Percentiles rank a stretch among this genome's conserved stretches.
Conservation (phyloP, 2,888 invertebrate species). For the Drosophila monieri region DNA sequence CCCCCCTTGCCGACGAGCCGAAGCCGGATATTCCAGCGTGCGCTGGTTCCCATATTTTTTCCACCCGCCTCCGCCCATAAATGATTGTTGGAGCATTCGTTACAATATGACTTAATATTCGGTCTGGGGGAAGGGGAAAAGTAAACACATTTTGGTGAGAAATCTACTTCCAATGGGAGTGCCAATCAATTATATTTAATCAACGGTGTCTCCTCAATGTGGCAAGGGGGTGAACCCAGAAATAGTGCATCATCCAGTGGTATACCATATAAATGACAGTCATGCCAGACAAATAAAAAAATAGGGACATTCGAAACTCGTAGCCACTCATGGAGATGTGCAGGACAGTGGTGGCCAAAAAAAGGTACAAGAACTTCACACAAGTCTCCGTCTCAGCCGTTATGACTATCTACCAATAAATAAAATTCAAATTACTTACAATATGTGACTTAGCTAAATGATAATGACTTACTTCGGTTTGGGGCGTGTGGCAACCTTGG, state of each 20-base stretch:
- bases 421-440: neutral
- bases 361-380: slow-evolving; percentile 14
- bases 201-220: neutral
- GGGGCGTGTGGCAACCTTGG: slow-evolving; percentile 30
- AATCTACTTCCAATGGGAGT: neutral
- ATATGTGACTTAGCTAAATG: neutral
- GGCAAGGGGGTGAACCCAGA: slow-evolving; percentile 37
- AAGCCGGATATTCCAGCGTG: too few relatives aligned
- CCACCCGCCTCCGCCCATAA: too few relatives aligned
- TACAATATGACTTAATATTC: slow-evolving; percentile 41
- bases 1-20: too few relatives aligned
- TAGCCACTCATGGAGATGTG: slow-evolving; percentile 54
- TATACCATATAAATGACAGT: slow-evolving; percentile 2
- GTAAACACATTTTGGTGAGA: slow-evolving; percentile 7
- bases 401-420: slow-evolving; percentile 27
- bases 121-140: neutral
- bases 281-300: slow-evolving; percentile 32
- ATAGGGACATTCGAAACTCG: slow-evolving; percentile 57
- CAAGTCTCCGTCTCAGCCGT: slow-evolving; percentile 20
- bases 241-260: slow-evolving; percentile 16
- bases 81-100: too few relatives aligned
- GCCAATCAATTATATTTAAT: too few relatives aligned
- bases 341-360: slow-evolving; percentile 22
- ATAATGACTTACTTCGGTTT: slow-evolving; percentile 23
- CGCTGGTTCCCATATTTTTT: too few relatives aligned